Conservation (phyloP, 2,888 invertebrate species). For the Hofmannophila pseudospretella region DNA sequence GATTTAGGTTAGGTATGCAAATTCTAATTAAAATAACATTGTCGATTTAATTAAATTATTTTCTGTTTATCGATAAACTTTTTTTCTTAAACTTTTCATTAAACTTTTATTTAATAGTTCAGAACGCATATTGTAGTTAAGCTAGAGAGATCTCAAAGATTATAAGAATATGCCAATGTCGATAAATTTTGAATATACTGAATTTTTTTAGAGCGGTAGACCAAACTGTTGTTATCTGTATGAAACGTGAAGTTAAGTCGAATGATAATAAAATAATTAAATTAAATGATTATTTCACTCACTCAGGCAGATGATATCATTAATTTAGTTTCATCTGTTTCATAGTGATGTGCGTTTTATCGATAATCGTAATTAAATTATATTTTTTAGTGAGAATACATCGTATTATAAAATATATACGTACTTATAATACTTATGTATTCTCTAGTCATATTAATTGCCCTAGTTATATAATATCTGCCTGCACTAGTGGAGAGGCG, state of each 20-base stretch:
- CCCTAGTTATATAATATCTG: background rate
- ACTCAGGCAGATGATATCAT: background rate
- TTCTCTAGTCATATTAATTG: too few species aligned
- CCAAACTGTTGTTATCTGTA: conserved; percentile 37
- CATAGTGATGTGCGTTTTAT: background rate
- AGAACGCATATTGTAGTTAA: conserved; percentile 8
- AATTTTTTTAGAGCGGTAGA: conserved; percentile 39
- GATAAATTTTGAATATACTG: too few species aligned
- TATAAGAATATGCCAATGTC: conserved; percentile 33
- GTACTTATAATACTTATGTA: too few species aligned
- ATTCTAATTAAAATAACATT: too few species aligned
- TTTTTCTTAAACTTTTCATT: too few species aligned
- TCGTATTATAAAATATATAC: too few species aligned
- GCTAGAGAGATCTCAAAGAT: conserved; percentile 22
- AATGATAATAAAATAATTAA: conserved; percentile 15
- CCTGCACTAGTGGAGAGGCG: conserved; percentile 15
- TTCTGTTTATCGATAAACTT: too few species aligned
- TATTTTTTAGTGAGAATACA: too few species aligned
- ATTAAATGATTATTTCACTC: background rate
- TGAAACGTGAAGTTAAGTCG: conserved; percentile 8
- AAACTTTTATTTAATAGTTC: too few species aligned
- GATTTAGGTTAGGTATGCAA: too few species aligned
- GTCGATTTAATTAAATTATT: too few species aligned
- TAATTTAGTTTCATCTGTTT: background rate
- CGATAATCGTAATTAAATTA: background rate